phyloP scores from a whole-genome alignment of 2,888 invertebrate genomes.

The Kryphioiulus occultus region DNA sequence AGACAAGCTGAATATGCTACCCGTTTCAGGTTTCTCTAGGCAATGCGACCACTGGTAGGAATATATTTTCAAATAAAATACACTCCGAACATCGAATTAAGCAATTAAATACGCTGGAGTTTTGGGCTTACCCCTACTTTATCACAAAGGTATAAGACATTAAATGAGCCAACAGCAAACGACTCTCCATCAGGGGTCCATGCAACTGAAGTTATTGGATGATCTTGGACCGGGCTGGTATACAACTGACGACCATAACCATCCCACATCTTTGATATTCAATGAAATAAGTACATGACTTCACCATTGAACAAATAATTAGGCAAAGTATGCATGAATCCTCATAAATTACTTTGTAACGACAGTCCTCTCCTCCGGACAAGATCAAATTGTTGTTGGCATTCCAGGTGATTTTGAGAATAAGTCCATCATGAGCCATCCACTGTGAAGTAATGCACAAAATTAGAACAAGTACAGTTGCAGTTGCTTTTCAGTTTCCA shows the following conservation, averaged over 20 bases:
- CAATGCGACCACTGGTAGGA: slow-evolving; percentile 87
- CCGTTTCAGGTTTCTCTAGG: slow-evolving; percentile 85
- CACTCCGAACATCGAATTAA: too few relatives aligned
- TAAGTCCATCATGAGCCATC: slow-evolving; percentile 95
- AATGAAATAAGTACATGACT: neutral
- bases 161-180: slow-evolving; percentile 92
- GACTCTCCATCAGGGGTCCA: slow-evolving; percentile 93
- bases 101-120: neutral
- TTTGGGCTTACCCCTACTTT: slow-evolving; percentile 79
- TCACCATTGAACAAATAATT: slow-evolving; percentile 38
- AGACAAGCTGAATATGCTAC: slow-evolving; percentile 85
- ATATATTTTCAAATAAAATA: neutral
- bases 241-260: slow-evolving; percentile 86
- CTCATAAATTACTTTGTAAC: slow-evolving; percentile 71
- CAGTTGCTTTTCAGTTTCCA: neutral
- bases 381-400: slow-evolving; percentile 68
- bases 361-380: slow-evolving; percentile 77
- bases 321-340: neutral
- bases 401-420: slow-evolving; percentile 74
- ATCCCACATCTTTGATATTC: slow-evolving; percentile 78
- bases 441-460: slow-evolving; percentile 70
- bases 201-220: slow-evolving; percentile 87
- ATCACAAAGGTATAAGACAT: slow-evolving; percentile 90
- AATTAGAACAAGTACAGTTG: neutral
- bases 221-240: slow-evolving; percentile 82